Evolutionary conservation across 2,888 invertebrate genomes (phyloP).

Genomic region (Acholoe squamosa): DNA sequence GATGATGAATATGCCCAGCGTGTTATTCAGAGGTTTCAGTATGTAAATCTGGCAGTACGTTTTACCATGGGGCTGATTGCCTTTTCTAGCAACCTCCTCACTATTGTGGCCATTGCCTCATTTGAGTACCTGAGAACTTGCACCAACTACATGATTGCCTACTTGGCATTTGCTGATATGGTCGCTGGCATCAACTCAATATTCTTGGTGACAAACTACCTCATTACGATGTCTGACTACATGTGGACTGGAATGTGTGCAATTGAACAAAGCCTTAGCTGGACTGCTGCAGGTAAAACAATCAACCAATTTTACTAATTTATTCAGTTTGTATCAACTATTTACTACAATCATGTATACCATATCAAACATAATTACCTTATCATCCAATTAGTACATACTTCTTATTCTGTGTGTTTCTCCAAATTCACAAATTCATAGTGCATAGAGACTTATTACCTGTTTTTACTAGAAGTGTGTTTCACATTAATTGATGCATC

Average conservation of each 20-base stretch:
- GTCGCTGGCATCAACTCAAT: neutral
- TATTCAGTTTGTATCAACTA: too few species aligned
- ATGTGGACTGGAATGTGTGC: neutral
- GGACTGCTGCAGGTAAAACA: neutral
- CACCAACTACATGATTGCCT: constrained; percentile 13
- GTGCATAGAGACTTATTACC: too few species aligned
- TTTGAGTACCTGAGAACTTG: constrained; percentile 1
- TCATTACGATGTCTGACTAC: neutral
- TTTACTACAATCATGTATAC: too few species aligned
- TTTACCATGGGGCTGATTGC: neutral
- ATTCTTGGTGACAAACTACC: neutral
- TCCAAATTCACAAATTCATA: too few species aligned
- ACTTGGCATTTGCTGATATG: neutral
- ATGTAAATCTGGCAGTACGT: neutral
- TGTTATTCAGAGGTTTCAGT: too few species aligned
- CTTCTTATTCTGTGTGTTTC: too few species aligned
- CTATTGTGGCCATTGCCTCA: neutral
- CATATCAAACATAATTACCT: too few species aligned
- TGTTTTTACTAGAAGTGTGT: too few species aligned
- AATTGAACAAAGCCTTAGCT: neutral
- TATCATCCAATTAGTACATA: too few species aligned
- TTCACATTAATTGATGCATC: too few species aligned
- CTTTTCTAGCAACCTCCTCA: neutral
- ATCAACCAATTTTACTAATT: too few species aligned
- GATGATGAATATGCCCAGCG: too few species aligned